Evolutionary conservation across 53 echinoderm and acorn worm species (phyloP), one percentile per base, ranked within the genome.

Genomic region (Antedon mediterranea): DNA sequence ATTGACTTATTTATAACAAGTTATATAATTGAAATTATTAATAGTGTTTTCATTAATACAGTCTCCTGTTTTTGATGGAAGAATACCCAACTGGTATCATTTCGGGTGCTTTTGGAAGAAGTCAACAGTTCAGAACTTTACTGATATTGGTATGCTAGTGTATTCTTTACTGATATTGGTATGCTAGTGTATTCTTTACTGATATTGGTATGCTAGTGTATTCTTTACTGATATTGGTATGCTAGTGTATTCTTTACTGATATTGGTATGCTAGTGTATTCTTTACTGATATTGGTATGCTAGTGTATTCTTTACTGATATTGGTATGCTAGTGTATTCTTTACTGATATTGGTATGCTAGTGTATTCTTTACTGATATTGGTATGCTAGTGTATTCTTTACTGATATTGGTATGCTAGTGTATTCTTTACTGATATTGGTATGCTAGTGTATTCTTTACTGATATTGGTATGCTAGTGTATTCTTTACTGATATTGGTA

Each of bases 51-150:
- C 32, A 0, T 78, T n/a, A 29, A 73, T 80, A 23, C 85, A 94
- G 94, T 94, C 94, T n/a, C 94, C 89, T 44, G 83, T 79, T 43
- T 94, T 94, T 78, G 94, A 94, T 89, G 94, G 94, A 20, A 91
- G 87, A 82, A 89, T 91, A n/a, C 91, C 94, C 28, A 87, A 91
- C 75, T 94, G 94, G 94, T 91, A 85, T 71, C 94, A 94, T 81
- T 91, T 78, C 81, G 71, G 26, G 30, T 94, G 94, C 72, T 94
- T 94, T 77, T 94, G 91, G 91, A 89, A 81, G 71, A 78, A 78
- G 73, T 76, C 76, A 0, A 31, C 83, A 20, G 82, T 83, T 28
- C 72, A 83, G 32, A 76, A 88, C 14, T 73, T 87, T 43, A 75
- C 73, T 42, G 94, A 94, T 30, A 91, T 94, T 73, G 94, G 94